Base-by-base conservation (phyloP, 2,113 vertebrate genomes). In the Clarias gariepinus region DNA sequence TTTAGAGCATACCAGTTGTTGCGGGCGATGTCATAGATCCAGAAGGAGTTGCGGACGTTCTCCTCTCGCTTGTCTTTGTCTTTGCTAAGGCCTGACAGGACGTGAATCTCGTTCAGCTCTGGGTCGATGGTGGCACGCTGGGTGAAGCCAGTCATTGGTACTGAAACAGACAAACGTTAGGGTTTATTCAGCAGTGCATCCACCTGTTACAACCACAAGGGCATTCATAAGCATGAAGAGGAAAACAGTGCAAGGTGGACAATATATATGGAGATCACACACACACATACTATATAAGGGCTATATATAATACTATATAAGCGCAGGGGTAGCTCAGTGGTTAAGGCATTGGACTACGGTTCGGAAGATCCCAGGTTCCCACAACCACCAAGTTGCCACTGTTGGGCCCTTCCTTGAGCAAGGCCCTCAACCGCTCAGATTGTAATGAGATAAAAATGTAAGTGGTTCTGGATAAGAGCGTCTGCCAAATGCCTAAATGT, bases 21-120 rank as follows among this genome's bases (percentile, higher is more conserved):
- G 81, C 98, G 96, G 80, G 97, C 97, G 41, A 99, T 99, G 95
- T 99, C 98, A 61, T 99, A 99, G 93, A 99, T 99, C 98, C 98
- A 99, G 95, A 99, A 99, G 63, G 98, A 99, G 95, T 99, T 99
- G 89, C 98, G 96, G 55, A 99, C 98, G 2, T 99, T 99, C 92
- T 99, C 98, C 91, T 99, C 98, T 0, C 98, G 93, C 55, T 99
- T 99, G 92, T 99, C 98, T 88, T 99, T 99, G 93, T 99, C 98
- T 93, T 99, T 99, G 92, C 98, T 99, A 85, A 99, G 97, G 85
- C 98, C 98, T 0, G 98, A 99, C 87, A 99, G 94, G 64, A 99
- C 98, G 13, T 99, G 98, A 93, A 99, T 98, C 95, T 99, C 98
- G 16, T 99, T 99, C 90, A 99, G 94, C 83, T 99, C 98, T 0